phyloP scores from a whole-genome alignment of 1,140 invertebrate species.

The Araneus ventricosus region DNA sequence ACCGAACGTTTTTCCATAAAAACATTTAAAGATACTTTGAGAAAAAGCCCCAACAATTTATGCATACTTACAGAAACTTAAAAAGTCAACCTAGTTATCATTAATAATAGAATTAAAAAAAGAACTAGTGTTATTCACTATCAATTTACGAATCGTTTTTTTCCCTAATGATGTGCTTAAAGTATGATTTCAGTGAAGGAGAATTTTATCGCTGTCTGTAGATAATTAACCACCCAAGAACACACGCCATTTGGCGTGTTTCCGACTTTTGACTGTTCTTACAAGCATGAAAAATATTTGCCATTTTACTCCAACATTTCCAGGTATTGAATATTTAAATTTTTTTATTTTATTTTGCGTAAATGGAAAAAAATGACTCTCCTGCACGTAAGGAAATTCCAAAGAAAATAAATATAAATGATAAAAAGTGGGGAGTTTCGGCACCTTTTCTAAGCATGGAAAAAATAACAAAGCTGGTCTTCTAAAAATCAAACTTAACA shows the following conservation, averaged over 20 bases:
- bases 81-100: neutral
- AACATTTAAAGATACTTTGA: no score
- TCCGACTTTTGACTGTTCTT: neutral
- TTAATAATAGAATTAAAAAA: neutral
- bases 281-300: neutral
- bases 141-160: constrained; percentile 22
- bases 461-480: constrained; percentile 14
- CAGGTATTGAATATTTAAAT: constrained; percentile 35
- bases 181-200: neutral
- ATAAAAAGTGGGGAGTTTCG: neutral
- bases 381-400: neutral
- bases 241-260: constrained; percentile 44
- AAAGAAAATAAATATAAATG: constrained; percentile 6
- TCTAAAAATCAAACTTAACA: constrained; percentile 55
- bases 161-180: neutral
- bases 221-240: constrained; percentile 3
- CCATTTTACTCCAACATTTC: neutral
- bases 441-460: neutral
- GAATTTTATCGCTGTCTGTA: constrained; percentile 5
- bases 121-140: neutral
- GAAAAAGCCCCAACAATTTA: no score
- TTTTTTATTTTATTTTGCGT: neutral
- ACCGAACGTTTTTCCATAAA: no score
- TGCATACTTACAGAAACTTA: neutral
- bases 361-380: neutral